Base-by-base conservation (phyloP, 2,888 invertebrate genomes). In the Caenorhabditis auriculariae region DNA sequence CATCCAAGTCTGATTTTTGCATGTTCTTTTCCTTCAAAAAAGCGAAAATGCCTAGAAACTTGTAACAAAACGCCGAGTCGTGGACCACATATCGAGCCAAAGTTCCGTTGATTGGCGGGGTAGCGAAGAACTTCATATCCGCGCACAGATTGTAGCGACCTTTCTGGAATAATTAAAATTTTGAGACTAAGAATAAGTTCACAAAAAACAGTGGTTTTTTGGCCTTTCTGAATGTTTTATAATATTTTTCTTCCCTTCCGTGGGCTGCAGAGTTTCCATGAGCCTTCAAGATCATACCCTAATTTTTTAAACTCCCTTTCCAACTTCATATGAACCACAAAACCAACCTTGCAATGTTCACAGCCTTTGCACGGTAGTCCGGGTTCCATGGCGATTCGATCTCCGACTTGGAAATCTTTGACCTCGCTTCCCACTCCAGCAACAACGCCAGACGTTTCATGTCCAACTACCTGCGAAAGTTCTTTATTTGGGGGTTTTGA, bases 381-480 rank as follows among this genome's bases (percentile, higher is more conserved):
- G 0, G 95, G 95, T 84, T 75, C 75, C 63, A 76, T 49, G 12
- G 76, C 76, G 4, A 76, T 56, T 27, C 73, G 56, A 35, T 76
- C 76, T 6, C 76, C 72, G 2, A 56, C 54, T 26, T 46, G 17
- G n/a, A 68, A 55, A 47, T 66, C 59, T 19, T 58, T 57, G 5
- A 87, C 86, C 21, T 83, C 82, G 29, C 84, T 86, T 42, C 90
- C 89, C 59, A 91, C 86, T 85, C 90, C 88, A 0, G 86, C 87
- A 12, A 86, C 84, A 5, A 81, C 79, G 5, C 85, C 87, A 53
- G 84, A 83, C 0, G 93, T 89, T 84, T 96, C 96, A 81, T 96
- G 95, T 0, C 95, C 95, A 81, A 95, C 89, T 28, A 94, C 87
- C 93, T 95, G 93, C n/a, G n/a, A n/a, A n/a, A 7, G 95, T 95